phyloP scores from a whole-genome alignment of 2,797 vertebrate species.

The Sphenopsis melanotis region DNA sequence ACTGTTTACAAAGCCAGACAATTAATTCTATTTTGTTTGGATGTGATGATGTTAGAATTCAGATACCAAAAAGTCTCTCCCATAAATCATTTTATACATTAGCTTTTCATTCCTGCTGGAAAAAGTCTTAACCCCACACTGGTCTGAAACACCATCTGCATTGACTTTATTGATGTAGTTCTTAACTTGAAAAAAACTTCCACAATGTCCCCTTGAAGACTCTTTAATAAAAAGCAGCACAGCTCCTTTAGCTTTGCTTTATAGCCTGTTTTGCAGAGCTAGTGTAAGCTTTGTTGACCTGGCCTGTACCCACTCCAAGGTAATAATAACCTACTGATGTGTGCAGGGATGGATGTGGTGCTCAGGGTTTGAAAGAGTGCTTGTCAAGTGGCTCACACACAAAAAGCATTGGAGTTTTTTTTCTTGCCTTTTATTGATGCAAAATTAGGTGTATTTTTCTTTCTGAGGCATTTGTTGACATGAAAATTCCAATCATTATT shows the following conservation, averaged over 20 bases:
- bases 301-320: background rate
- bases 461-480: background rate
- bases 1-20: background rate
- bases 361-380: background rate
- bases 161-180: background rate
- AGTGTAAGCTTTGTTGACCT: conserved; percentile 5
- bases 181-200: background rate
- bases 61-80: background rate
- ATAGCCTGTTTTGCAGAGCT: conserved; percentile 4
- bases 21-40: background rate
- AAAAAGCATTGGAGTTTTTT: background rate
- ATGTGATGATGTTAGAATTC: background rate
- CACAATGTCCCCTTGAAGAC: background rate
- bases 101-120: background rate
- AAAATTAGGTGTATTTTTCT: background rate
- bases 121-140: background rate
- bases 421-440: background rate
- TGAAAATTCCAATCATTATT: background rate
- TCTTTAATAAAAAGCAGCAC: background rate
- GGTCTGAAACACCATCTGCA: background rate
- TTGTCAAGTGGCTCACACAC: background rate
- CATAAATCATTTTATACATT: background rate
- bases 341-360: background rate
- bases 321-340: conserved; percentile 12
- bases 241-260: conserved; percentile 3